phyloP scores from a whole-genome alignment of 2,113 vertebrate species.

The Ornithorhynchus anatinus region DNA sequence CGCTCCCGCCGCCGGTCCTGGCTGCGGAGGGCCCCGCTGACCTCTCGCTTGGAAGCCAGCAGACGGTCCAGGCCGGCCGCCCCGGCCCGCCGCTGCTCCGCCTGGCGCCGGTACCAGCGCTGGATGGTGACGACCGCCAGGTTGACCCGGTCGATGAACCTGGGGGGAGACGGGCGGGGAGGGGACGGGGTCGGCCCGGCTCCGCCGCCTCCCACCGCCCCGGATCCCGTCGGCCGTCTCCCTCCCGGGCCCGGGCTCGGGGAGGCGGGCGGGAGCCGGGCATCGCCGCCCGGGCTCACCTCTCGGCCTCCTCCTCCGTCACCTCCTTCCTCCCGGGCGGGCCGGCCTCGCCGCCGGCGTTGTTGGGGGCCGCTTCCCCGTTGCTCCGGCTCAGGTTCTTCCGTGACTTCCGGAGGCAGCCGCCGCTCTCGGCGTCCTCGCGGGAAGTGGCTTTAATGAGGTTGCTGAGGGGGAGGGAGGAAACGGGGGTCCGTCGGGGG shows the following conservation, averaged over 20 bases:
- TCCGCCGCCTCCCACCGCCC: neutral
- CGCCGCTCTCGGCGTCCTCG: constrained; percentile 74
- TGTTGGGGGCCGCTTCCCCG: constrained; percentile 51
- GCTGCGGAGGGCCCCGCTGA: constrained; percentile 34
- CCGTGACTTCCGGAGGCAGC: constrained; percentile 80
- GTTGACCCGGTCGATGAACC: constrained; percentile 92
- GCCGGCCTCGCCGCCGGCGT: neutral
- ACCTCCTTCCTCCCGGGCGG: constrained; percentile 75
- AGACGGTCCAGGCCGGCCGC: constrained; percentile 65
- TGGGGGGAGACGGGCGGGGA: constrained; percentile 34
- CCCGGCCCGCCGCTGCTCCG: constrained; percentile 48
- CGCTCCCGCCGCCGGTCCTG: no score
- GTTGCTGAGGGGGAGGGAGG: constrained; percentile 71
- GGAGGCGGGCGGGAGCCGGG: constrained; percentile 71
- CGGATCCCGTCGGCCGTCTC: constrained; percentile 65
- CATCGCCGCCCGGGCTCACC: constrained; percentile 71
- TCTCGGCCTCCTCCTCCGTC: constrained; percentile 93
- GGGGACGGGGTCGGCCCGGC: accelerated
- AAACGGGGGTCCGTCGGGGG: neutral
- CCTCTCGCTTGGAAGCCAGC: constrained; percentile 78
- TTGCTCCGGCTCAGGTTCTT: constrained; percentile 84
- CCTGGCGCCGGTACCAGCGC: constrained; percentile 87
- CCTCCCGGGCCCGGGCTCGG: accelerated
- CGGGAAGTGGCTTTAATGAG: constrained; percentile 82
- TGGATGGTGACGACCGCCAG: constrained; percentile 87